Evolutionary conservation across 1,140 invertebrate species (phyloP), one percentile per base, ranked within the genome.

Genomic region (Drusus annulatus): DNA sequence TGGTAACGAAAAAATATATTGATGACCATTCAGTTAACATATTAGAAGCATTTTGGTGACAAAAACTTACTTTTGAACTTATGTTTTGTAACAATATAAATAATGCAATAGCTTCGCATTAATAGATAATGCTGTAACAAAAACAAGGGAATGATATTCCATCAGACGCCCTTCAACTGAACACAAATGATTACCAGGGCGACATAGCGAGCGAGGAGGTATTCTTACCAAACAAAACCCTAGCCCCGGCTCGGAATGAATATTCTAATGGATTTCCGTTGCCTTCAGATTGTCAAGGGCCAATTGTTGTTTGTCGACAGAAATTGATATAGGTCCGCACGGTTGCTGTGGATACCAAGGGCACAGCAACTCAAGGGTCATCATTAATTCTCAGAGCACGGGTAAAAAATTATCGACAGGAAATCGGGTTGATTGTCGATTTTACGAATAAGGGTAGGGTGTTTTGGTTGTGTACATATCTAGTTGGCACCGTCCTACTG

Each of bases 241-340:
- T 52, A 23, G 19, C 69, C 28, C 50, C 36, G 65, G 17, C 36
- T 69, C 17, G 19, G 45, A 69, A 50, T 45, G 65, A 69, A 54
- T 74, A 74, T 74, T 56, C 69, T 74, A 74, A 74, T 74, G 69
- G 69, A 74, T 74, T 74, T 74, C 51, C 69, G 21, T 74, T 54
- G 69, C 69, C 69, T 74, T 74, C 23, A n/a, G 21, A 74, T 52
- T 74, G 51, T 74, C 69, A 74, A 28, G 69, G 21, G 23, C 50
- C 69, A 52, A 54, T 74, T 56, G 69, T 74, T 74, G 50, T 52
- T 74, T 74, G 69, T 54, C 65, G n/a, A 51, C 31, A 69, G 45
- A 50, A 69, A 69, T 69, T 74, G 69, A 74, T 74, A 74, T 28
- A 52, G 69, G 69, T 74, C 69, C 51, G 65, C 8, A 6, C 36